Percentiles rank a stretch among this genome's conserved stretches.
These are phyloP conservation scores for Pyxicephalus adspersus DNA, from an alignment of 2,113 vertebrate genomes.

Conservation along the genomic window DNA sequence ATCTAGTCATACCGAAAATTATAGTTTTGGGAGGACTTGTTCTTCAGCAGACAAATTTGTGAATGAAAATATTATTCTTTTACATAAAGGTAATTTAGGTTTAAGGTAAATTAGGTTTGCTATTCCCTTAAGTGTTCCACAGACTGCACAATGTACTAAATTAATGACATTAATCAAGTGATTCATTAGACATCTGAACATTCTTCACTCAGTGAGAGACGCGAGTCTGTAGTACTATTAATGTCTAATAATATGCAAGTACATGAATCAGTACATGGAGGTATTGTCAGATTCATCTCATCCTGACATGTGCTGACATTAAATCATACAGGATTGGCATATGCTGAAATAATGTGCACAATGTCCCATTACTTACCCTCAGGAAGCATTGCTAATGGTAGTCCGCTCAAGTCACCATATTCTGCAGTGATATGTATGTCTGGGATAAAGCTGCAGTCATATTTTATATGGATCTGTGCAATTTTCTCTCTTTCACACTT, in stretches of 20 bases:
- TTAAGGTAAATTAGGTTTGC: no score
- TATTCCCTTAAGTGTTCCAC: no score
- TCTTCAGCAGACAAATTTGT: background rate
- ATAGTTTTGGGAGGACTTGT: no score
- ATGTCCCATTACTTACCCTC: no score
- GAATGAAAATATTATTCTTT: background rate
- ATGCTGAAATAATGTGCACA: background rate
- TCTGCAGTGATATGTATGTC: no score
- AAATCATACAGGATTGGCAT: background rate
- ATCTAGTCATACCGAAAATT: no score
- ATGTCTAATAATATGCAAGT: background rate
- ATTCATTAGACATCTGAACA: background rate
- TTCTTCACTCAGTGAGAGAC: background rate
- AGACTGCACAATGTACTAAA: background rate
- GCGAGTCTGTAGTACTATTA: background rate
- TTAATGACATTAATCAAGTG: background rate
- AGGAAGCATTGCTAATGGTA: no score
- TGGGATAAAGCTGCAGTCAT: no score
- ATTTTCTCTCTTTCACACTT: no score
- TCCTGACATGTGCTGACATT: background rate
- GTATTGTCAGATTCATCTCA: background rate
- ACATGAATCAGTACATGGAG: conserved; percentile 7
- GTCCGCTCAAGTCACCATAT: no score
- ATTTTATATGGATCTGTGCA: no score
- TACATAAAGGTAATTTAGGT: no score